Evolutionary conservation across 2,888 invertebrate genomes (phyloP).

Genomic region (Chironomus tentans): DNA sequence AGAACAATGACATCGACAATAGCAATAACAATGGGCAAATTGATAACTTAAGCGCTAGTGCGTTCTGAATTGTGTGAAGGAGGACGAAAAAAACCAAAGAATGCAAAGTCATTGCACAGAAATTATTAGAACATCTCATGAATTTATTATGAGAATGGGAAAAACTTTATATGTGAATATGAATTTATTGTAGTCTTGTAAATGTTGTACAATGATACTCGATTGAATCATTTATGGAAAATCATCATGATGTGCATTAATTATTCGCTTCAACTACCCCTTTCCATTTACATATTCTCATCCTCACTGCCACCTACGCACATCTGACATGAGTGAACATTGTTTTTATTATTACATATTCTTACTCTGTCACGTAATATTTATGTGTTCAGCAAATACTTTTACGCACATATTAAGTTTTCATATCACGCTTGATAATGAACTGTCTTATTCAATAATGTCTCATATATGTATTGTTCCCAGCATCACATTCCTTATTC

Average conservation of each 20-base stretch:
- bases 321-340: background rate
- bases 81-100: background rate
- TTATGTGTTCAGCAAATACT: background rate
- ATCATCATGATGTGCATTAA: slow-evolving; percentile 25
- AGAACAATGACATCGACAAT: too few species aligned
- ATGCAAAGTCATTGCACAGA: slow-evolving; percentile 5
- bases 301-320: too few species aligned
- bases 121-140: background rate
- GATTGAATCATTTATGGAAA: slow-evolving; percentile 12
- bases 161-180: background rate
- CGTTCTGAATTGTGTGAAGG: background rate
- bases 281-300: background rate
- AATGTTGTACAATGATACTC: background rate
- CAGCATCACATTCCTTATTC: background rate
- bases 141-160: background rate
- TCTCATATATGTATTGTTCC: background rate
- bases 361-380: slow-evolving; percentile 5
- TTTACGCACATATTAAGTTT: slow-evolving; percentile 8
- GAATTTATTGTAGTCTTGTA: background rate
- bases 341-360: background rate
- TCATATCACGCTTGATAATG: slow-evolving; percentile 21
- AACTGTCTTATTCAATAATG: slow-evolving; percentile 23
- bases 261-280: background rate
- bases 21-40: too few species aligned
- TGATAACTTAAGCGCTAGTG: too few species aligned